A percentile compares a stretch with the other conserved stretches of the same genome.
These are phyloP conservation scores for Capricornis sumatraensis DNA, from an alignment of 2,113 vertebrate species.

Conservation along the genomic window DNA sequence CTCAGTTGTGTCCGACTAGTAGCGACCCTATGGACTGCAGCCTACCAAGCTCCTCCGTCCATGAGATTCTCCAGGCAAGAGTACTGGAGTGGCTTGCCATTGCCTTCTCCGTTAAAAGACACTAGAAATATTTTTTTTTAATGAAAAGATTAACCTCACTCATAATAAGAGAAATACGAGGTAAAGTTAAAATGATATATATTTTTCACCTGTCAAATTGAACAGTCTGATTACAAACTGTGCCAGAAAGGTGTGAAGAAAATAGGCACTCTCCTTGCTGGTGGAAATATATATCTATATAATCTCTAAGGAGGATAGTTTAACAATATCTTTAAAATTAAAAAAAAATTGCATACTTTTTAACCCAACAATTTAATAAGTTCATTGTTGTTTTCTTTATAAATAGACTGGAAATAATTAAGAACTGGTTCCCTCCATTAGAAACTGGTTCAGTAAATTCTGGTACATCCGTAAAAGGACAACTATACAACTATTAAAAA, in stretches of 20 bases:
- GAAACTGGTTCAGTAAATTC: not conserved
- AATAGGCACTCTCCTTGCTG: not conserved
- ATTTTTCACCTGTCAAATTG: not conserved
- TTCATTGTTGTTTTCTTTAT: not conserved
- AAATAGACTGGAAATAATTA: not conserved
- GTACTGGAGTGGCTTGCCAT: too few species aligned
- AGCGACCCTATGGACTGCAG: too few species aligned
- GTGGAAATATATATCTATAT: not conserved
- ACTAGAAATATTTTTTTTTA: not conserved
- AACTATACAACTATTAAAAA: not conserved
- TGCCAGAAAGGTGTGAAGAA: not conserved
- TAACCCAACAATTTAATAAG: not conserved
- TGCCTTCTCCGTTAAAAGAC: not conserved
- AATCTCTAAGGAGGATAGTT: not conserved
- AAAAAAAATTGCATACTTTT: not conserved
- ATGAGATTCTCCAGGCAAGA: too few species aligned
- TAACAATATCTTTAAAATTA: not conserved
- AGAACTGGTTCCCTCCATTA: not conserved
- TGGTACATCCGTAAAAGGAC: not conserved
- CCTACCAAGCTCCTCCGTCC: too few species aligned
- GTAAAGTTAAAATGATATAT: not conserved
- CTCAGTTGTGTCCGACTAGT: too few species aligned
- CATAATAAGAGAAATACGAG: not conserved
- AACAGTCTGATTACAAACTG: not conserved
- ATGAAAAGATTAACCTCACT: not conserved